Conservation (phyloP, 53 echinoderm and acorn worm genomes). For the Astropecten irregularis region DNA sequence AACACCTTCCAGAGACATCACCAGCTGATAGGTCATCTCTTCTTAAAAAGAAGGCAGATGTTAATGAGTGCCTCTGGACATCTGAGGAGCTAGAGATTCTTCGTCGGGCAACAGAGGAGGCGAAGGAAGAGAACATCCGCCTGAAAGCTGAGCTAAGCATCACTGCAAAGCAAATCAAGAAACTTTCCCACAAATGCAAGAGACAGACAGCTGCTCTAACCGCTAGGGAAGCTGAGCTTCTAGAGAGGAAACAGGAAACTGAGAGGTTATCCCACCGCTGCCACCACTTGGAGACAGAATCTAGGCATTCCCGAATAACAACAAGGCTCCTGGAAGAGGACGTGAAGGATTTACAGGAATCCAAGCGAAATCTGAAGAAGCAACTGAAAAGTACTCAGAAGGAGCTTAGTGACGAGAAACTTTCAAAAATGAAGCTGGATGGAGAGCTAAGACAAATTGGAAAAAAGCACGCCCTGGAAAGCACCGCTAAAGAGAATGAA, state of each 20-base stretch:
- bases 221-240: constrained; percentile 23
- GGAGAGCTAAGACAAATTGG: constrained; percentile 48
- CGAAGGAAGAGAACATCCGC: constrained; percentile 53
- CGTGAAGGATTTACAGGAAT: constrained; percentile 57
- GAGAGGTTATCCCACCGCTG: constrained; percentile 50
- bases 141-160: constrained; percentile 51
- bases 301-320: constrained; percentile 37
- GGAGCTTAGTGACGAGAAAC: constrained; percentile 25
- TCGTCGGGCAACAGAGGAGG: constrained; percentile 46
- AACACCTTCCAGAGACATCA: constrained; percentile 26
- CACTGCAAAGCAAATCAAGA: constrained; percentile 13
- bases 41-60: too few relatives aligned
- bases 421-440: constrained; percentile 37
- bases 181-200: constrained; percentile 49
- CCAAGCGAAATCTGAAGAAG: constrained; percentile 54
- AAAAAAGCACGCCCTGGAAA: constrained; percentile 46
- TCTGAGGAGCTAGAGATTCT: constrained; percentile 65
- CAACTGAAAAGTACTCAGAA: constrained; percentile 39
- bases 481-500: constrained; percentile 59
- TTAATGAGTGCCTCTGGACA: constrained; percentile 63
- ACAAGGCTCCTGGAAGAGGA: constrained; percentile 66
- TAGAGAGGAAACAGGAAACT: constrained; percentile 42
- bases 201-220: constrained; percentile 42
- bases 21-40: neutral
- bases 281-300: constrained; percentile 58